Conservation (phyloP, 2,113 vertebrate species). For the Platanista minor region DNA sequence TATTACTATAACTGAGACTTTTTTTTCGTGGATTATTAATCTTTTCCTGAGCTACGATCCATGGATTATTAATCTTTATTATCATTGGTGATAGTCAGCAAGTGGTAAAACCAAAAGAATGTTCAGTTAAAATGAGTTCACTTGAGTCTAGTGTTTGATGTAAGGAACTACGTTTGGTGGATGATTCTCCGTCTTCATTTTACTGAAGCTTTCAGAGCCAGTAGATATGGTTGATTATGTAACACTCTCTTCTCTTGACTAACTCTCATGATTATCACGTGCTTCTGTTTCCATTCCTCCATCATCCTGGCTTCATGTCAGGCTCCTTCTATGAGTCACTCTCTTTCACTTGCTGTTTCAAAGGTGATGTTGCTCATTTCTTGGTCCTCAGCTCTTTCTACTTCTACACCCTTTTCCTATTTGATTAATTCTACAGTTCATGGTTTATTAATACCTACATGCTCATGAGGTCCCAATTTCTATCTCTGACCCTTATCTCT, state of each 20-base stretch:
- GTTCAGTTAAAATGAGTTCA: background rate
- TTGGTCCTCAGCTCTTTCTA: background rate
- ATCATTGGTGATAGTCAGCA: background rate
- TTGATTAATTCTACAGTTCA: background rate
- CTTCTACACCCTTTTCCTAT: rapidly evolving
- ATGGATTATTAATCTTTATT: background rate
- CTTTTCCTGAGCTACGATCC: background rate
- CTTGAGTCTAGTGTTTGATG: background rate
- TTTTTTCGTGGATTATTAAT: background rate
- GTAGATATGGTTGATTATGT: rapidly evolving
- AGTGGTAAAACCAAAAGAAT: background rate
- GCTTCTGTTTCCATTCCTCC: background rate
- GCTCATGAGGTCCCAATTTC: background rate
- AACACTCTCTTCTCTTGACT: background rate
- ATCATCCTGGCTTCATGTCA: background rate
- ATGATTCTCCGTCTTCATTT: too few species aligned
- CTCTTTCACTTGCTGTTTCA: background rate
- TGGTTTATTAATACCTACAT: background rate
- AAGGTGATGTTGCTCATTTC: background rate
- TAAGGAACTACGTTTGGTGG: background rate
- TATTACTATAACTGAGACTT: background rate
- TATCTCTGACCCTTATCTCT: background rate
- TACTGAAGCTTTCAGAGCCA: background rate
- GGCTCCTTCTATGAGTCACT: background rate
- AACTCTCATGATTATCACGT: background rate